Evolutionary conservation across 2,888 invertebrate genomes (phyloP), one percentile per base, ranked within the genome.

Genomic region (Sepiola atlantica): DNA sequence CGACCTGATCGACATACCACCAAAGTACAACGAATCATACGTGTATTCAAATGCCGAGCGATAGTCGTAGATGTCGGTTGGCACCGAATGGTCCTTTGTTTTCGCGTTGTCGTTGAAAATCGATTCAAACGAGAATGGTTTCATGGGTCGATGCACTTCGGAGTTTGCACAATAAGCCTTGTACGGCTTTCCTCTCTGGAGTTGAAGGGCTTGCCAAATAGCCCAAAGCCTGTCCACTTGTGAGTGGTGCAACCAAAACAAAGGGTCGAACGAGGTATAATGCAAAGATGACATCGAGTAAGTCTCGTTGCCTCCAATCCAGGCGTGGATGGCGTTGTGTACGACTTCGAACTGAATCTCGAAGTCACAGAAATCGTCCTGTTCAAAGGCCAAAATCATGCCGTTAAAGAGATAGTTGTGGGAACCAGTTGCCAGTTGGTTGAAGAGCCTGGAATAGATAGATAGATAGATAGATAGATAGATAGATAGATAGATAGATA

Each of bases 291-390:
- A 94, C 95, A 95, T 95, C 35, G 94, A 94, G 35, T 94, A 94
- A 18, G 90, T 32, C 55, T 94, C 55, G 32, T 90, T 61, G 45
- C 95, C 94, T 1, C 95, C 95, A 24, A 94, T 55, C 94, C 94
- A 94, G 16, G 94, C 95, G 91, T 95, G 95, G 45, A 94, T 92
- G 14, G 61, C 55, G 57, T 95, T 95, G 61, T 95, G 95, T 14
- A 61, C 57, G 14, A 94, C 45, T 93, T 95, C 95, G 90, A 95
- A 95, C 93, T 95, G 95, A 10, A 95, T 94, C 93, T 95, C 95
- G 93, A 95, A 95, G 94, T 95, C 95, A 93, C 95, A 95, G 94
- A 94, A 95, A 94, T 95, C 94, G 18, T 95, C 95, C 93, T 95
- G 95, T 91, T 95, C 95, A 21, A 95, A 94, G n/a, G 95, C 95